These are phyloP conservation scores for Potorous gilbertii DNA, from an alignment of 2,797 vertebrate genomes.

Conservation along the genomic window DNA sequence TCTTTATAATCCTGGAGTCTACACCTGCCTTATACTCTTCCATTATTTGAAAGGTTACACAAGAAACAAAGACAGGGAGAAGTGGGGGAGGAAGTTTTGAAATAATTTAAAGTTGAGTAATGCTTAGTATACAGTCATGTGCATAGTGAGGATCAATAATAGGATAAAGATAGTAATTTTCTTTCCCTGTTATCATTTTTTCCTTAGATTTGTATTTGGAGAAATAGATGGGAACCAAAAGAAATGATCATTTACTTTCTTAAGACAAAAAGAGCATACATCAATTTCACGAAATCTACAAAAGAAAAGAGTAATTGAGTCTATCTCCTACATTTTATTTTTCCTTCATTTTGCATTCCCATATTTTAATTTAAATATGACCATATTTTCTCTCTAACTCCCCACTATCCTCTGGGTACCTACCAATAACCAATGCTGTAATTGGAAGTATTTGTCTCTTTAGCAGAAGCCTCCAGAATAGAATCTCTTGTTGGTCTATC, in stretches of 20 bases:
- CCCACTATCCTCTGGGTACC: background rate
- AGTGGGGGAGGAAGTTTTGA: background rate
- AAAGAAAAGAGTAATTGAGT: background rate
- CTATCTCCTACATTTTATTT: background rate
- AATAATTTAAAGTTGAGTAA: background rate
- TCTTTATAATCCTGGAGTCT: background rate
- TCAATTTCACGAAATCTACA: background rate
- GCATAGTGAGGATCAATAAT: background rate
- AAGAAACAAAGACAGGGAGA: background rate
- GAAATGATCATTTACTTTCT: background rate
- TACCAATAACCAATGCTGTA: background rate
- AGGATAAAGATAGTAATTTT: background rate
- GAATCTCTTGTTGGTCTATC: background rate
- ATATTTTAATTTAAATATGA: conserved; percentile 14
- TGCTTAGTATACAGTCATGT: background rate
- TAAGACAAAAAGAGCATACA: background rate
- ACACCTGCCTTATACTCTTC: rapidly evolving
- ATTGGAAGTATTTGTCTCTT: conserved; percentile 19
- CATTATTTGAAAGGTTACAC: background rate
- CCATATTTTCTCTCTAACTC: background rate
- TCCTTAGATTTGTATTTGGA: background rate
- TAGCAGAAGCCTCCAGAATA: background rate
- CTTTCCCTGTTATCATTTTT: background rate
- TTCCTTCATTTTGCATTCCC: background rate
- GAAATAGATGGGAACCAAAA: background rate